These are phyloP conservation scores for Parambassis ranga DNA, from an alignment of 2,797 vertebrate genomes.

Conservation along the genomic window DNA sequence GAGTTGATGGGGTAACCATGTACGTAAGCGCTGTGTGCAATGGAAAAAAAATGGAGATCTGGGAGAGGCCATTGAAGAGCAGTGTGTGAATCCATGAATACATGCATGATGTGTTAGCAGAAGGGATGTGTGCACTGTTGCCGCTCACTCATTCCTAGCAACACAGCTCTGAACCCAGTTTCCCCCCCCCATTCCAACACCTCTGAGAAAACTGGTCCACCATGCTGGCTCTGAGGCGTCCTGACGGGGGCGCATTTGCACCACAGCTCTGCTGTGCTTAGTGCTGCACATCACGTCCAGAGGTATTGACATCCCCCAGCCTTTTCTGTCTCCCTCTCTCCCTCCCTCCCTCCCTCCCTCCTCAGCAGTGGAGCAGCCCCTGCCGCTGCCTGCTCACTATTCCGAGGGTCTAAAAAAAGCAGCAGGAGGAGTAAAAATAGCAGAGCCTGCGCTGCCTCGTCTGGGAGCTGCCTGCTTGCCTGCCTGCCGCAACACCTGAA, in stretches of 20 bases:
- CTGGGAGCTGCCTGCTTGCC: constrained; percentile 80
- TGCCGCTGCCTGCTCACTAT: constrained; percentile 87
- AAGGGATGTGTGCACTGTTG: not conserved
- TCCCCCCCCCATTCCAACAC: not conserved
- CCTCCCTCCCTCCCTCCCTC: constrained; percentile 17
- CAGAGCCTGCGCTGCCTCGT: constrained; percentile 88
- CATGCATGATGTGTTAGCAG: not conserved
- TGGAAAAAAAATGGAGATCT: not conserved
- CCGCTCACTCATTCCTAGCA: constrained; percentile 31
- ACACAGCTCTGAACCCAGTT: not conserved
- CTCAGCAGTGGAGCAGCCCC: constrained; percentile 69
- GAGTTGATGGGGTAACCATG: constrained; percentile 18
- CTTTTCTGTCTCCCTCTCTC: constrained; percentile 44
- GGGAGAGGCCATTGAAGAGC: not conserved
- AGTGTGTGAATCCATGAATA: not conserved
- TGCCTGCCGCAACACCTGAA: constrained; percentile 87
- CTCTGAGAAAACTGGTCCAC: constrained; percentile 11
- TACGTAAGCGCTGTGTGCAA: not conserved
- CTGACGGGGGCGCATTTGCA: constrained; percentile 61
- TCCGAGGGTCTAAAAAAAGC: constrained; percentile 95
- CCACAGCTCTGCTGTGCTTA: constrained; percentile 36
- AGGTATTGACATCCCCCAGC: constrained; percentile 83
- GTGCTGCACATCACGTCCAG: constrained; percentile 78
- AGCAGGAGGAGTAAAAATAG: constrained; percentile 97
- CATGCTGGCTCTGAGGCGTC: constrained; percentile 12